These are phyloP conservation scores for Mesorhabditis sp. DNA, from an alignment of 2,888 invertebrate genomes.

Conservation along the genomic window DNA sequence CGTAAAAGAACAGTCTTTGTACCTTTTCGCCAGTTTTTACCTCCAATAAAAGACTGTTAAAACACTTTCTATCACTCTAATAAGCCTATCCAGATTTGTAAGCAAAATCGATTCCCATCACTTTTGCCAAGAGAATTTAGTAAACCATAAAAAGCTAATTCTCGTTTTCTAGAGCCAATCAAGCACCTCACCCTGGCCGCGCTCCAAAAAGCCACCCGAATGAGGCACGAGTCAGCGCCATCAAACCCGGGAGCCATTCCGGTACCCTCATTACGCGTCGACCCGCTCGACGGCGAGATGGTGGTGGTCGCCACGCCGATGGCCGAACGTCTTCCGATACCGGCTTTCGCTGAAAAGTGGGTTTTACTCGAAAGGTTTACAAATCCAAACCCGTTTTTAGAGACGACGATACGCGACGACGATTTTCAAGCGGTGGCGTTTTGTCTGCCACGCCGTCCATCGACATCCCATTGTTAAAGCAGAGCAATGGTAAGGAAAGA, in stretches of 20 bases:
- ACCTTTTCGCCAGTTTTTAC: too few species aligned
- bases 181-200: background rate
- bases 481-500: background rate
- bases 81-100: too few species aligned
- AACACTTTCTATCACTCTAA: too few species aligned
- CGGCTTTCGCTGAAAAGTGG: background rate
- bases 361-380: background rate
- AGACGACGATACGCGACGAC: background rate
- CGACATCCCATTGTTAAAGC: constrained; percentile 6
- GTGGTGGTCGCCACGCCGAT: background rate
- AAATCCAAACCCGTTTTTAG: background rate
- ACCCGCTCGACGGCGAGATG: background rate
- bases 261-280: background rate
- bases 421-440: background rate
- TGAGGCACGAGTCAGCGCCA: background rate
- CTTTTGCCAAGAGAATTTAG: background rate
- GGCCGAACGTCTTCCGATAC: background rate
- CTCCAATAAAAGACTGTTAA: too few species aligned
- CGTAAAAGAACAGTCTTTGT: too few species aligned
- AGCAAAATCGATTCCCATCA: background rate
- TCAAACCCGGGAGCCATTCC: background rate
- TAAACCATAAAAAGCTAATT: too few species aligned
- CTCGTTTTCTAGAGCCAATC: background rate
- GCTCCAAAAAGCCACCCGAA: background rate
- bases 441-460: background rate